phyloP scores from a whole-genome alignment of 2,113 vertebrate species.

The Perccottus glenii region DNA sequence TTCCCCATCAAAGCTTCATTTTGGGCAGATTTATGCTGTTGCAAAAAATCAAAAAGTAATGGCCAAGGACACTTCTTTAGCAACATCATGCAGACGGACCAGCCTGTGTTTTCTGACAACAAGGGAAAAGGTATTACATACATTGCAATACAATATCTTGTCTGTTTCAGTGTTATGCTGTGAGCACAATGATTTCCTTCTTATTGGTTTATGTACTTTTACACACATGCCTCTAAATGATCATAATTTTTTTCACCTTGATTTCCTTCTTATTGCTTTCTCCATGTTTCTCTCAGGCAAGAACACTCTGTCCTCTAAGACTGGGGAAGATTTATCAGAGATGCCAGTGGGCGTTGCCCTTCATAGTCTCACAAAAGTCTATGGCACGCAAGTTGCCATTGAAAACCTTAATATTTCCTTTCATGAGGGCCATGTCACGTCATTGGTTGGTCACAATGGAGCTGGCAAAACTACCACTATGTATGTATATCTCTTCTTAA shows the following conservation, averaged over 20 bases:
- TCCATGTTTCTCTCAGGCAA: constrained; percentile 58
- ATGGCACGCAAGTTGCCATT: constrained; percentile 86
- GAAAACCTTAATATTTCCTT: constrained; percentile 91
- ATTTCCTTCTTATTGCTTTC: constrained; percentile 32
- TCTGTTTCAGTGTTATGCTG: no score
- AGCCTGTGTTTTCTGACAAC: constrained; percentile 59
- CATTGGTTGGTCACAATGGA: constrained; percentile 94
- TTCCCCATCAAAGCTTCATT: constrained; percentile 92
- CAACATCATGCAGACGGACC: constrained; percentile 86
- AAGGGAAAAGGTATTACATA: constrained; percentile 69
- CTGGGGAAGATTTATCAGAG: constrained; percentile 82
- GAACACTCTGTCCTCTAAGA: constrained; percentile 65
- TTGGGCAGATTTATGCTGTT: constrained; percentile 83
- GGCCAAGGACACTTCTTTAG: constrained; percentile 80
- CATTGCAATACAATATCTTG: no score
- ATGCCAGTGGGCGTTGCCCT: constrained; percentile 89
- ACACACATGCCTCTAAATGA: constrained; percentile 8
- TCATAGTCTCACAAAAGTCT: constrained; percentile 89
- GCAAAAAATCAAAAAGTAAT: constrained; percentile 60
- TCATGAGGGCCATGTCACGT: constrained; percentile 93
- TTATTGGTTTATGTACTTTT: constrained; percentile 20
- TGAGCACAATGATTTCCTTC: constrained; percentile 14
- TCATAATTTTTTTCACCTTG: constrained; percentile 9
- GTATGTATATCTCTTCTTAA: constrained; percentile 77
- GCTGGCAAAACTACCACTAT: constrained; percentile 98